Base-by-base conservation (phyloP, 2,888 invertebrate species). In the Phasia obesa region DNA sequence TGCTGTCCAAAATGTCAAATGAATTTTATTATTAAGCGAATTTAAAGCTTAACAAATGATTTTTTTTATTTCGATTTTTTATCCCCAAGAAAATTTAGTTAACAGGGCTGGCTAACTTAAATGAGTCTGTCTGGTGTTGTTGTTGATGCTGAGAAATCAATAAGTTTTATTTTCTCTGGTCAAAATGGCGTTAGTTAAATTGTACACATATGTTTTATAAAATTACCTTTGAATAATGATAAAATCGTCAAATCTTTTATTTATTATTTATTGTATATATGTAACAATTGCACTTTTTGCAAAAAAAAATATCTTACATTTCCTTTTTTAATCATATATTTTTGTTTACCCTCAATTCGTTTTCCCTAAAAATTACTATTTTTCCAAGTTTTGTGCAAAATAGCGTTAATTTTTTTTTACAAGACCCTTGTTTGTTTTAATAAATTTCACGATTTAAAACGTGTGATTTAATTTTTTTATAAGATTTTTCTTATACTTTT, bases 71-170 rank as follows among this genome's bases (percentile, higher is more conserved):
- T 9, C 4, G 5, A 19, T 23, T 59, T 15, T 59, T 59, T 17
- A n/a, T 44, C 9, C 4, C 2, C 4, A 53, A 53, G 25, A 59
- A 21, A 57, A 75, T n/a, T 59, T 42, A 47, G 7, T 27, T 38
- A 65, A 65, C 64, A 75, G 35, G 25, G 21, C 44, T 62, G 35
- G 27, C 19, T 13, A 19, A 44, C 27, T 57, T 25, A 44, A 27
- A 25, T 25, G 47, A 53, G 21, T 64, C 65, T 38, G 75, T 75
- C 55, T 65, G 23, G n/a, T 57, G 62, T 23, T 71, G 69, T 67
- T 78, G 71, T 57, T 80, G 79, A 74, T 80, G 79, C 79, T 74
- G 79, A 80, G 73, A 80, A 80, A 80, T 80, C 79, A 80, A 80
- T 80, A 80, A 80, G 60, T 69, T 67, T 35, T 62, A 44, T 69